A percentile compares a stretch with the other conserved stretches of the same genome.
Evolutionary conservation across 2,113 vertebrate species (phyloP).

Genomic region (Bujurquina vittata): DNA sequence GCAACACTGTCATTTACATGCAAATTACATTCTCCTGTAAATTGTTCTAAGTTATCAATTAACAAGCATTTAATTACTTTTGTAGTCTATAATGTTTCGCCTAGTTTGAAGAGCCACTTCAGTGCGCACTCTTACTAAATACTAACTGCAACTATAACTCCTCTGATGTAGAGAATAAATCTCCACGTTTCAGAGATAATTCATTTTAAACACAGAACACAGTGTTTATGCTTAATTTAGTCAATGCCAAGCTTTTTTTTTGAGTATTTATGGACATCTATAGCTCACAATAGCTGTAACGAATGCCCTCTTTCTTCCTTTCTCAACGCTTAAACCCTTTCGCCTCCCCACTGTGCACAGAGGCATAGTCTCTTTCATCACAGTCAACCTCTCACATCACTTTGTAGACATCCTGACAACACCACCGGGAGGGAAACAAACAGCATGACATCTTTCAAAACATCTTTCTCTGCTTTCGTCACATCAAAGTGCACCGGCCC

Average conservation of each 20-base stretch:
- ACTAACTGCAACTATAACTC: not conserved
- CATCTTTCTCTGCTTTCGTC: not conserved
- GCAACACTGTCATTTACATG: not conserved
- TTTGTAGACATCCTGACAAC: slow-evolving; percentile 11
- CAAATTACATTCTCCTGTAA: not conserved
- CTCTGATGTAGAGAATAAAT: not conserved
- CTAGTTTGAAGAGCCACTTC: not conserved
- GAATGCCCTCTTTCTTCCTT: not conserved
- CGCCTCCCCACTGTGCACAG: not conserved
- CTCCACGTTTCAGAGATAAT: not conserved
- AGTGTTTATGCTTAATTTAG: not conserved
- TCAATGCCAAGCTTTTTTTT: not conserved
- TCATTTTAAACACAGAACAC: not conserved
- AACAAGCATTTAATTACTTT: not conserved
- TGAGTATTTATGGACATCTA: not conserved
- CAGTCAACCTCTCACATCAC: slow-evolving; percentile 4
- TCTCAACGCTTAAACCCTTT: slow-evolving; percentile 1
- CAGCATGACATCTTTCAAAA: slow-evolving; percentile 16
- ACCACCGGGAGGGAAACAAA: slow-evolving; percentile 5
- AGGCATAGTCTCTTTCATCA: not conserved
- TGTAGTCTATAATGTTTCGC: not conserved
- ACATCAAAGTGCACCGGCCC: slow-evolving; percentile 3
- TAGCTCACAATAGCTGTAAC: not conserved
- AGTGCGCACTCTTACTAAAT: not conserved
- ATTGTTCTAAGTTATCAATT: not conserved